Evolutionary conservation across 2,113 vertebrate genomes (phyloP).

Genomic region (Leucopternis melanops): DNA sequence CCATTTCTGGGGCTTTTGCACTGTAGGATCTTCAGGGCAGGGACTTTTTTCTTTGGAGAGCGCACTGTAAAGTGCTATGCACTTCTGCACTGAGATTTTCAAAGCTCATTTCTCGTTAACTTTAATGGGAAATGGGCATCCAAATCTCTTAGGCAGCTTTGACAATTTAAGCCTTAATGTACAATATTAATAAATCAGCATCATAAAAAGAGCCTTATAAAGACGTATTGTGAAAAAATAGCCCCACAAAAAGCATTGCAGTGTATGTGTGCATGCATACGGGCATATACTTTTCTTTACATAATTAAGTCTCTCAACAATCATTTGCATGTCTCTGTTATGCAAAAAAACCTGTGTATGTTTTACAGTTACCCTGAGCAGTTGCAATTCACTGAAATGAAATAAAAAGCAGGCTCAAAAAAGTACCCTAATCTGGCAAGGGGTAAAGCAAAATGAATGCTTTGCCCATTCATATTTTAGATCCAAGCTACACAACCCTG

Average conservation of each 20-base stretch:
- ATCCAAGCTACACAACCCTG: slow-evolving; percentile 31
- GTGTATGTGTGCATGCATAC: background rate
- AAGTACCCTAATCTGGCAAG: slow-evolving; percentile 30
- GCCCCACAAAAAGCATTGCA: background rate
- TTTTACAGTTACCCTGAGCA: slow-evolving; percentile 49
- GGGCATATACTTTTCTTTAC: slow-evolving; percentile 13
- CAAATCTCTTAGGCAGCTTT: slow-evolving; percentile 62
- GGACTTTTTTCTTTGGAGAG: slow-evolving; percentile 32
- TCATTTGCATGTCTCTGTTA: slow-evolving; percentile 57
- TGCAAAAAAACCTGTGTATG: slow-evolving; percentile 7
- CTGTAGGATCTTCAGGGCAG: slow-evolving; percentile 7
- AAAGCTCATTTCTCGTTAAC: slow-evolving; percentile 64
- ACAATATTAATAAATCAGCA: slow-evolving; percentile 64
- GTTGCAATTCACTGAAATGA: slow-evolving; percentile 52
- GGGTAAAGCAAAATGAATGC: slow-evolving; percentile 7
- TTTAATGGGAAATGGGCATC: slow-evolving; percentile 66
- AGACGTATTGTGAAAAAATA: slow-evolving; percentile 16
- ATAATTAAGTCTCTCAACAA: slow-evolving; percentile 37
- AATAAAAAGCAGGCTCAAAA: slow-evolving; percentile 51
- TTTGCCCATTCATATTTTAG: slow-evolving; percentile 17
- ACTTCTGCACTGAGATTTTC: slow-evolving; percentile 45
- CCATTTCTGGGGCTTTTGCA: background rate
- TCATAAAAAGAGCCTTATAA: slow-evolving; percentile 54
- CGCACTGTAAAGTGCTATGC: background rate
- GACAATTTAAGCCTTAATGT: slow-evolving; percentile 62